Percentiles rank a stretch among this genome's conserved stretches.
phyloP scores from a whole-genome alignment of 2,888 invertebrate species.

The Cataglyphis cursor region DNA sequence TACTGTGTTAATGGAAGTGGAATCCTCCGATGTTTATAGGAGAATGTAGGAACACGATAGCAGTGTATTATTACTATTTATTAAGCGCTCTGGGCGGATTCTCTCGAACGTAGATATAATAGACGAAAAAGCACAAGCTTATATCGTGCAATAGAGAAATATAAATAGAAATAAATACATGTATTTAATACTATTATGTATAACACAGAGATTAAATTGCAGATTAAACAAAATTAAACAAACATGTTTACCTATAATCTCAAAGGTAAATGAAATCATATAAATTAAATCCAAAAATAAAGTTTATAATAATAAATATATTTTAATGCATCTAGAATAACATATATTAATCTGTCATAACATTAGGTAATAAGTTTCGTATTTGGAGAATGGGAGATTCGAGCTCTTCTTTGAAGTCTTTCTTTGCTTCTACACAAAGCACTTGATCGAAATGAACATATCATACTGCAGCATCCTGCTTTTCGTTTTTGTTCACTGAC shows the following conservation, averaged over 20 bases:
- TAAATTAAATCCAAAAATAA: background rate
- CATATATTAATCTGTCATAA: background rate
- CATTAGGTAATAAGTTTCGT: background rate
- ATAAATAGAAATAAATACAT: conserved; percentile 20
- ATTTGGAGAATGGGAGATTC: background rate
- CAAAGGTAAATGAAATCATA: too few species aligned
- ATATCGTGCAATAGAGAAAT: background rate
- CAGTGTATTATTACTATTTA: conserved; percentile 14
- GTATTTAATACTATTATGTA: background rate
- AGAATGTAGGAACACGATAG: background rate
- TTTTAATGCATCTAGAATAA: background rate
- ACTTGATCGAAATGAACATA: background rate
- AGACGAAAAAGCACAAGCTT: conserved; percentile 9
- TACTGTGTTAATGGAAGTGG: background rate
- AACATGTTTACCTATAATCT: background rate
- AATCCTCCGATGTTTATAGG: background rate
- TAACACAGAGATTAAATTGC: background rate
- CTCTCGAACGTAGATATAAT: background rate
- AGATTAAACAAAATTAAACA: background rate
- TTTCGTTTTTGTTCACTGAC: background rate
- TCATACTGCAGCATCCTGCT: background rate
- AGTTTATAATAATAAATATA: background rate
- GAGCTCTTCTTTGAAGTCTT: background rate
- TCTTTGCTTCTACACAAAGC: background rate
- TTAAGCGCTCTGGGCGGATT: background rate